Percentiles rank a stretch among this genome's conserved stretches.
Evolutionary conservation across 1,140 invertebrate genomes (phyloP).

Genomic region (Drosophila mauritiana): DNA sequence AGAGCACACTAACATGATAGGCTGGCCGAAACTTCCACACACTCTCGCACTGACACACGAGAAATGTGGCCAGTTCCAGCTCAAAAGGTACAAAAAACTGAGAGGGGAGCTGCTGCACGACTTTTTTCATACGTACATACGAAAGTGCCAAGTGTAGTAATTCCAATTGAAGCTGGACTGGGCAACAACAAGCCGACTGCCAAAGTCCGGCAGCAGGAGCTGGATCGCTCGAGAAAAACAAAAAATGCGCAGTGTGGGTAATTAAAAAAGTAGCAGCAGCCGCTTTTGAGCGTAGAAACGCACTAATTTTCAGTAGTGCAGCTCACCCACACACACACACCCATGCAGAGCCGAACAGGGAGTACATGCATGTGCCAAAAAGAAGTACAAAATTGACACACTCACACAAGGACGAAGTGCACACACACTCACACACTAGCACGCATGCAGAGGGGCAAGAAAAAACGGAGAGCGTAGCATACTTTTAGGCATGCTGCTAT

Average conservation of each 20-base stretch:
- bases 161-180: slow-evolving; percentile 73
- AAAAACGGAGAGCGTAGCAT: slow-evolving; percentile 59
- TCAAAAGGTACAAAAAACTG: slow-evolving; percentile 41
- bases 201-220: slow-evolving; percentile 44
- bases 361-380: slow-evolving; percentile 34
- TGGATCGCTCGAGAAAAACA: slow-evolving; percentile 16
- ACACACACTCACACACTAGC: slow-evolving; percentile 24
- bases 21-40: slow-evolving; percentile 56
- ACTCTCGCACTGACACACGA: slow-evolving; percentile 22
- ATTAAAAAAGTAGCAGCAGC: slow-evolving; percentile 80
- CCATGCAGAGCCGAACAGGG: background rate
- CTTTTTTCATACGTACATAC: slow-evolving; percentile 52
- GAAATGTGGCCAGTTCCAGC: slow-evolving; percentile 36
- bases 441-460: slow-evolving; percentile 44
- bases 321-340: slow-evolving; percentile 17
- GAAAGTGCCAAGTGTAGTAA: slow-evolving; percentile 81
- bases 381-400: slow-evolving; percentile 60
- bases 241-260: slow-evolving; percentile 77
- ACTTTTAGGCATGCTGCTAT: slow-evolving; percentile 81
- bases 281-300: slow-evolving; percentile 80
- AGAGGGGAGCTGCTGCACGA: slow-evolving; percentile 35
- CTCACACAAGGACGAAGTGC: slow-evolving; percentile 32
- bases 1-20: slow-evolving; percentile 78
- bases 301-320: slow-evolving; percentile 80
- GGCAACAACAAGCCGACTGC: slow-evolving; percentile 50